These are phyloP conservation scores for Nomada flava DNA, from an alignment of 2,888 invertebrate species.

Conservation along the genomic window DNA sequence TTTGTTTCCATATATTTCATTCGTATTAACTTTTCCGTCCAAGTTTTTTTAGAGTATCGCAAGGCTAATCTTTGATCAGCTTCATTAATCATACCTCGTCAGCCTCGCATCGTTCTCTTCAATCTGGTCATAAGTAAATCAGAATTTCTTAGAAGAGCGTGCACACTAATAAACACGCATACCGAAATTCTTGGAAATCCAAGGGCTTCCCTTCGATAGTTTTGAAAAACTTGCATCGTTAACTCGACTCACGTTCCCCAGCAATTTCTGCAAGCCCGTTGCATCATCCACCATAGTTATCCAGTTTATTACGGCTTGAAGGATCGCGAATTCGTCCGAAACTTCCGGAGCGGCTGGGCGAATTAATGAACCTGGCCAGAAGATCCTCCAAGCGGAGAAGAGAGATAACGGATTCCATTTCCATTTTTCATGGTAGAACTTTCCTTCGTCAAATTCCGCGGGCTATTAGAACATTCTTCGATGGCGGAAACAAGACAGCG, in stretches of 20 bases:
- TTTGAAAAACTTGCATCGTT: constrained; percentile 17
- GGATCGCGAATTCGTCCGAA: constrained; percentile 46
- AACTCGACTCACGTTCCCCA: neutral
- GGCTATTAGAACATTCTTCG: constrained; percentile 28
- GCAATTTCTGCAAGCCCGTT: neutral
- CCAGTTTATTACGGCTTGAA: constrained; percentile 49
- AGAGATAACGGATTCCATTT: constrained; percentile 52
- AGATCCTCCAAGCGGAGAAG: constrained; percentile 33
- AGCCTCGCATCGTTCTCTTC: neutral
- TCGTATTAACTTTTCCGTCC: too few species aligned
- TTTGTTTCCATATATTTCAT: too few species aligned
- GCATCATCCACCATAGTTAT: constrained; percentile 29
- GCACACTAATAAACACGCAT: too few species aligned
- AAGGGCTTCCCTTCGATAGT: neutral
- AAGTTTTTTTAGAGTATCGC: neutral
- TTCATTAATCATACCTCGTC: too few species aligned
- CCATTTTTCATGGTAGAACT: constrained; percentile 49
- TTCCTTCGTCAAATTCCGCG: constrained; percentile 29
- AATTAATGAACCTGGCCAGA: constrained; percentile 49
- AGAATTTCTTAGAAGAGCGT: neutral
- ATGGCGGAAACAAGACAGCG: constrained; percentile 56
- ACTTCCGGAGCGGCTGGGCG: constrained; percentile 23
- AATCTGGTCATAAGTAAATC: neutral
- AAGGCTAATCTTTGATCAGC: neutral
- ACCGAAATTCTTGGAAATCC: neutral